Base-by-base conservation (phyloP, 2,113 vertebrate species). In the Zapus hudsonius region DNA sequence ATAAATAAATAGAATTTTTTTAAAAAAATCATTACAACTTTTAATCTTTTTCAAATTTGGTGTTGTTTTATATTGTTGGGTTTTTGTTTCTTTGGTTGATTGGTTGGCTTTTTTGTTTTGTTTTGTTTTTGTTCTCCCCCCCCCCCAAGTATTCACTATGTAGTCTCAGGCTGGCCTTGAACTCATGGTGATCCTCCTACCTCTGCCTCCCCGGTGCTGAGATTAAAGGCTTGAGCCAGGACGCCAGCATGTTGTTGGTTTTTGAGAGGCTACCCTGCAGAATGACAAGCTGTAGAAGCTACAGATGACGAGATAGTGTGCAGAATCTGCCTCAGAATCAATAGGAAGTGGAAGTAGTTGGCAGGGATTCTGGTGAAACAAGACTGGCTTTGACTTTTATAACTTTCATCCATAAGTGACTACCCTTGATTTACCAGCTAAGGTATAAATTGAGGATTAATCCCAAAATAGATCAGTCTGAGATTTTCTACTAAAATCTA, bases 281-380 rank as follows among this genome's bases (percentile, higher is more conserved):
- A 38, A 25, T 15, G 73, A 64, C 25, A 6, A 22, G 42, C 63
- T 84, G 15, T 7, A 61, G 0, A 84, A 42, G 55, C 79, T 73
- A 66, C 25, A 87, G 67, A 92, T 74, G n/a, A 29, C 78, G 73
- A 74, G 69, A 82, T 80, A 87, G 44, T 31, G 2, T 47, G 20
- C 59, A 15, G 31, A 25, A 82, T 83, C 80, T 55, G 75, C 63
- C 75, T 88, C 66, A 55, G 63, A 95, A 70, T 47, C 66, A 93
- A 63, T 57, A 76, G 47, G 72, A 76, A 67, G 63, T 69, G 59
- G 57, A 36, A 91, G 20, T 25, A 74, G 36, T 72, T 25, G 52
- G 13, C 63, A n/a, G 47, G 69, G 22, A 22, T 55, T 12, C 9
- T 55, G 23, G 36, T 67, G 23, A 83, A 82, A 73, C 7, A 10